Percentiles rank a stretch among this genome's conserved stretches.
These are phyloP conservation scores for Pherbina coryleti DNA, from an alignment of 2,888 invertebrate species.

Conservation along the genomic window DNA sequence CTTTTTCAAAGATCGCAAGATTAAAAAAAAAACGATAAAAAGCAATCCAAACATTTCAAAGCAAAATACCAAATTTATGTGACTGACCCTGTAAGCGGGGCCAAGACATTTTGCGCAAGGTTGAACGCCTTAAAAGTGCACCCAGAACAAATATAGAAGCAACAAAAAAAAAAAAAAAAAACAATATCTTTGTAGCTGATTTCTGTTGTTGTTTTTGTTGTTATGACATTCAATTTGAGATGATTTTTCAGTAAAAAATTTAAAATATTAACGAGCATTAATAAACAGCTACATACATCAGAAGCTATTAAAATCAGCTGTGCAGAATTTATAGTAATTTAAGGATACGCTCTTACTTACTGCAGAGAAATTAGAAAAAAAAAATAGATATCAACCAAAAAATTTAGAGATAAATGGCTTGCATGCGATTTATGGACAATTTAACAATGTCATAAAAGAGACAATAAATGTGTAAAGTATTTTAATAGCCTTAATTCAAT, in stretches of 20 bases:
- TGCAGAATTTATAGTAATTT: background rate
- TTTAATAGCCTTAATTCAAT: background rate
- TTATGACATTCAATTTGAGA: background rate
- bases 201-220: background rate
- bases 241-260: background rate
- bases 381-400: background rate
- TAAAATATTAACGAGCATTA: background rate
- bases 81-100: background rate
- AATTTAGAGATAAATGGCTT: background rate
- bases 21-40: background rate
- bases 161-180: background rate
- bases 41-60: background rate
- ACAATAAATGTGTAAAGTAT: background rate
- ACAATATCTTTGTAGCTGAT: background rate
- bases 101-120: background rate
- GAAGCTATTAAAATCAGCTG: too few relatives aligned
- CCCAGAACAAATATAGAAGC: too few relatives aligned
- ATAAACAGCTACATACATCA: background rate
- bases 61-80: background rate
- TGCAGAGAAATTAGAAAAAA: background rate
- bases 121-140: conserved; percentile 5
- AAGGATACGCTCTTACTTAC: background rate
- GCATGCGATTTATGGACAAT: background rate
- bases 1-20: too few relatives aligned
- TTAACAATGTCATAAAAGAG: too few relatives aligned